A percentile compares a stretch with the other conserved stretches of the same genome.
These are phyloP conservation scores for Synanthedon andrenaeformis DNA, from an alignment of 2,888 invertebrate genomes.

Conservation along the genomic window DNA sequence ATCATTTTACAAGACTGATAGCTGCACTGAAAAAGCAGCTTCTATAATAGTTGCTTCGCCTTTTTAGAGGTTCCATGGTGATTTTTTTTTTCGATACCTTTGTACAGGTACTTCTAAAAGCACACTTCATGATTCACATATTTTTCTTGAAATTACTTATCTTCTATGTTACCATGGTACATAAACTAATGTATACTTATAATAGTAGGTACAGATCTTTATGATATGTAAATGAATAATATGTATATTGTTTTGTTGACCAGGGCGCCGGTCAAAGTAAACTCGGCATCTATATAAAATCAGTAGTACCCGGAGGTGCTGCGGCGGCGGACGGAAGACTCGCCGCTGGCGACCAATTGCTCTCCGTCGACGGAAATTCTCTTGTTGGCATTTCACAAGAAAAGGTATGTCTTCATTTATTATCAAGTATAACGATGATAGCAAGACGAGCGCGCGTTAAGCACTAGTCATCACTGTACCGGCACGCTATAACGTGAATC, in stretches of 20 bases:
- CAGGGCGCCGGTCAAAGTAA: slow-evolving; percentile 71
- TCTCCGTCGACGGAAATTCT: slow-evolving; percentile 97
- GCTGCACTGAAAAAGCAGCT: too few relatives aligned
- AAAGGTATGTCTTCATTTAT: slow-evolving; percentile 48
- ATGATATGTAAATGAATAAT: too few relatives aligned
- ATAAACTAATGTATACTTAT: too few relatives aligned
- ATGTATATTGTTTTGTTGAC: neutral
- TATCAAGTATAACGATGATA: neutral
- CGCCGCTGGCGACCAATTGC: slow-evolving; percentile 95
- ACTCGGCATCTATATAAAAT: slow-evolving; percentile 98
- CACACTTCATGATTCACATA: too few relatives aligned
- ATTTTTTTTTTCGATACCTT: too few relatives aligned
- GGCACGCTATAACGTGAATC: too few relatives aligned
- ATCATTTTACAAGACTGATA: neutral
- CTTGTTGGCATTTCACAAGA: slow-evolving; percentile 88
- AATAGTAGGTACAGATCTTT: too few relatives aligned
- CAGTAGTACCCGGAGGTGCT: slow-evolving; percentile 94
- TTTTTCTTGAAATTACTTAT: too few relatives aligned
- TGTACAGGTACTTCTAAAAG: too few relatives aligned
- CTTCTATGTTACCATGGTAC: too few relatives aligned
- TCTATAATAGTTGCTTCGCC: too few relatives aligned
- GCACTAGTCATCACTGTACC: neutral
- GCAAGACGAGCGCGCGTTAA: neutral
- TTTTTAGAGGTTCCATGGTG: too few relatives aligned
- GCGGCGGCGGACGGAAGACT: slow-evolving; percentile 94